These are phyloP conservation scores for Poeciliopsis prolifica DNA, from an alignment of 2,113 vertebrate species.

Conservation along the genomic window DNA sequence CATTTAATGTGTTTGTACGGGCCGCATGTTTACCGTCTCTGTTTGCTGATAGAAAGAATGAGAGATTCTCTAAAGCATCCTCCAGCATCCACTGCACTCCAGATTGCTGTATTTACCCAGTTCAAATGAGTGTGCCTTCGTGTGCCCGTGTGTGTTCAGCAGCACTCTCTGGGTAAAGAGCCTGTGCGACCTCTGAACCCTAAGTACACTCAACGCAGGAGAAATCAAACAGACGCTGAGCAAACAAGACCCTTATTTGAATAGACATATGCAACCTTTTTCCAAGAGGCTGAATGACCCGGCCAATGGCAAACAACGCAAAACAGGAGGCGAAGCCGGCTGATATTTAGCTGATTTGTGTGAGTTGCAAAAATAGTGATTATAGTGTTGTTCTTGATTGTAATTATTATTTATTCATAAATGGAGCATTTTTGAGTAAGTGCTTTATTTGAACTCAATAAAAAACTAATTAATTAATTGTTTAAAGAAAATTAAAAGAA, in stretches of 20 bases:
- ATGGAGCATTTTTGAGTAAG: neutral
- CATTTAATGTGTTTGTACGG: constrained; percentile 67
- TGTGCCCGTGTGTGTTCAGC: constrained; percentile 74
- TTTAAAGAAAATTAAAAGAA: neutral
- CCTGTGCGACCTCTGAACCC: constrained; percentile 75
- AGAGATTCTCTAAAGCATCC: constrained; percentile 69
- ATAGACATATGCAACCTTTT: constrained; percentile 67
- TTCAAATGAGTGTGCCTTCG: constrained; percentile 62
- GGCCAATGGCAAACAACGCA: constrained; percentile 31
- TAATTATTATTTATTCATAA: neutral
- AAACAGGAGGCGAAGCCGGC: constrained; percentile 17
- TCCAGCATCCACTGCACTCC: constrained; percentile 66
- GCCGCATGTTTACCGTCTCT: constrained; percentile 58
- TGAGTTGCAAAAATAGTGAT: constrained; percentile 9
- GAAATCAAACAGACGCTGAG: constrained; percentile 75
- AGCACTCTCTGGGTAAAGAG: constrained; percentile 77
- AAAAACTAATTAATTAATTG: neutral
- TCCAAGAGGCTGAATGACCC: constrained; percentile 59
- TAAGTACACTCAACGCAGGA: constrained; percentile 75
- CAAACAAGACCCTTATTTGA: constrained; percentile 78
- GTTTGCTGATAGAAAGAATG: constrained; percentile 75
- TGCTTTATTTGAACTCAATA: neutral
- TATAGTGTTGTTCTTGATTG: neutral
- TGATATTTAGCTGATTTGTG: constrained; percentile 59
- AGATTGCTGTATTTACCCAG: constrained; percentile 79